Conservation (phyloP, 2,113 vertebrate genomes). For the Pan troglodytes region DNA sequence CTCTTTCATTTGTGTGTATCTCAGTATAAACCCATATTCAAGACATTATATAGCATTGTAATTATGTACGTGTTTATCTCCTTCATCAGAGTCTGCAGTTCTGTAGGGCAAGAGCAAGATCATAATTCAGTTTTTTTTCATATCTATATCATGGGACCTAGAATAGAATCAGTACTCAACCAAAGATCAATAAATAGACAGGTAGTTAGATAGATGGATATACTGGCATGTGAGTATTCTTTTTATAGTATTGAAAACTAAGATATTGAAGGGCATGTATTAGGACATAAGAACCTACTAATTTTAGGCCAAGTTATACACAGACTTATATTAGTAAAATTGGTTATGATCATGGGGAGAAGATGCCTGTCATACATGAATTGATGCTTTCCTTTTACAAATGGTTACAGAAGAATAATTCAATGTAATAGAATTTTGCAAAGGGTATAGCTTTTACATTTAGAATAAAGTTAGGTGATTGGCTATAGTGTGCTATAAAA, state of each 20-base stretch:
- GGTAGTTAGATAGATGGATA: background rate
- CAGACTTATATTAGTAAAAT: background rate
- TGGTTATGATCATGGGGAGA: background rate
- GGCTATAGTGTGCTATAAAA: background rate
- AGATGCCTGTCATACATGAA: background rate
- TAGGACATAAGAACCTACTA: background rate
- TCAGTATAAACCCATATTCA: background rate
- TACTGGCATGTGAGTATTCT: background rate
- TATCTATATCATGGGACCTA: background rate
- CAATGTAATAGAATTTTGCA: background rate
- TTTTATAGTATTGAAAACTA: background rate
- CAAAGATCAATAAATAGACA: background rate
- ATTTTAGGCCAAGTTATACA: background rate
- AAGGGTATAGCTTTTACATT: background rate
- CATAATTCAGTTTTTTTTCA: background rate
- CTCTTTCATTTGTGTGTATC: background rate
- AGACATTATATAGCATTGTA: background rate
- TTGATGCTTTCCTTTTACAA: slow-evolving; percentile 4
- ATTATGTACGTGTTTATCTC: background rate
- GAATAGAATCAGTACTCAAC: background rate
- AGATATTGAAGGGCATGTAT: background rate
- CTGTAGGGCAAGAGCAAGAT: background rate
- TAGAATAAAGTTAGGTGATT: background rate
- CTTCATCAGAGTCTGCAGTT: background rate
- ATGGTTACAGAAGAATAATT: background rate